Conservation (phyloP, 2,888 invertebrate genomes). For the Dolichopus griseipennis region DNA sequence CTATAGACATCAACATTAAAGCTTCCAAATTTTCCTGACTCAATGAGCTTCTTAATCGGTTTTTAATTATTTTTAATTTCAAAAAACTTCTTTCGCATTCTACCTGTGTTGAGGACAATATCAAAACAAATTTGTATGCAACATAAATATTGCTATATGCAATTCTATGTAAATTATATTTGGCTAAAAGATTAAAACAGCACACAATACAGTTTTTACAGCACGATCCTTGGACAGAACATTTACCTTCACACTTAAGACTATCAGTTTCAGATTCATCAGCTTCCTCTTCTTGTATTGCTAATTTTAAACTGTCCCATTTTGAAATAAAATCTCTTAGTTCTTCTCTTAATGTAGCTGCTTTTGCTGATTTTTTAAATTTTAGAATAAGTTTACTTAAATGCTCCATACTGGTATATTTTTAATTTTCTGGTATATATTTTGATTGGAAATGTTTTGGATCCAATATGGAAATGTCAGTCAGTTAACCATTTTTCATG, state of each 20-base stretch:
- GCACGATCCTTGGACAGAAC: neutral
- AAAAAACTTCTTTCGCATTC: slow-evolving; percentile 10
- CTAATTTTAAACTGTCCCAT: neutral
- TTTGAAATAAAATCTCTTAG: neutral
- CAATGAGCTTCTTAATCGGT: slow-evolving; percentile 9
- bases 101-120: slow-evolving; percentile 10
- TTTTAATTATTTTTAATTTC: neutral
- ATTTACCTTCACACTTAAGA: slow-evolving; percentile 3
- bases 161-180: slow-evolving; percentile 8
- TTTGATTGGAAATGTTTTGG: no score
- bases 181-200: slow-evolving; percentile 10
- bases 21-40: slow-evolving; percentile 11
- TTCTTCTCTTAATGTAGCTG: no score
- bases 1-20: slow-evolving; percentile 8
- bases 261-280: slow-evolving; percentile 5
- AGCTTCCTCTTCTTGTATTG: slow-evolving; percentile 8
- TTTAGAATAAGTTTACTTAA: no score
- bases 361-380: no score
- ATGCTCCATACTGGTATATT: neutral
- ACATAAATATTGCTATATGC: slow-evolving; percentile 11
- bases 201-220: slow-evolving; percentile 9
- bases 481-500: no score
- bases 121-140: slow-evolving; percentile 11
- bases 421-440: neutral
- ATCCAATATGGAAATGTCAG: no score